Evolutionary conservation across 2,113 vertebrate genomes (phyloP).

Genomic region (Panthera leo): DNA sequence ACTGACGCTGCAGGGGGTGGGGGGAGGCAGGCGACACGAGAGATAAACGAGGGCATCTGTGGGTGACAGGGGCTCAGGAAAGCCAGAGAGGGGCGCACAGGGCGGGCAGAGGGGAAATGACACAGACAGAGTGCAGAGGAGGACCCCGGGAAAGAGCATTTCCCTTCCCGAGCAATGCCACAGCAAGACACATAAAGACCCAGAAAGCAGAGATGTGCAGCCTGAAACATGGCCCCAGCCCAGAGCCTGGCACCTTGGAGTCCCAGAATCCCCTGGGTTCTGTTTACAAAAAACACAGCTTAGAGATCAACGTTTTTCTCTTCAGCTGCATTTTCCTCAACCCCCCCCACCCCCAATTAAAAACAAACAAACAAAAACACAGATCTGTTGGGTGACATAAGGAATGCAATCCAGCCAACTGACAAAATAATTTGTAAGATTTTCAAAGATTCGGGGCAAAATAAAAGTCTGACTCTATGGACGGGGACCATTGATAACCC

Average conservation of each 20-base stretch:
- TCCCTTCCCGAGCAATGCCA: neutral
- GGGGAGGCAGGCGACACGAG: rapidly evolving
- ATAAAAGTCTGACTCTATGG: neutral
- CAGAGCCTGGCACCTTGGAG: too few species aligned
- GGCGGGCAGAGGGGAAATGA: rapidly evolving
- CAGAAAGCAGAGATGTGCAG: neutral
- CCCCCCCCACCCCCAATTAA: too few species aligned
- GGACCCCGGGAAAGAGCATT: neutral
- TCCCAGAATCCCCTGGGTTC: rapidly evolving
- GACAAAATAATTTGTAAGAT: neutral
- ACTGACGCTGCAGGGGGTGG: rapidly evolving
- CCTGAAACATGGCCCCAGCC: rapidly evolving
- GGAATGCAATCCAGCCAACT: too few species aligned
- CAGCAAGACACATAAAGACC: rapidly evolving
- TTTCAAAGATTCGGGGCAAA: neutral
- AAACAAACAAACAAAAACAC: too few species aligned
- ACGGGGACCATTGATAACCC: neutral
- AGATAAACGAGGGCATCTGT: rapidly evolving
- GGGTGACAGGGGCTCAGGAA: rapidly evolving
- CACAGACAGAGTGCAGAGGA: rapidly evolving
- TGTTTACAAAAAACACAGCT: rapidly evolving
- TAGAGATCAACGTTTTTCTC: neutral
- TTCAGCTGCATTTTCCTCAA: neutral
- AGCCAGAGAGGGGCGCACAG: too few species aligned
- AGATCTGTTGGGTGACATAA: neutral